Evolutionary conservation across 2,797 vertebrate genomes (phyloP).

Genomic region (Ctenopoma kingsleyae): DNA sequence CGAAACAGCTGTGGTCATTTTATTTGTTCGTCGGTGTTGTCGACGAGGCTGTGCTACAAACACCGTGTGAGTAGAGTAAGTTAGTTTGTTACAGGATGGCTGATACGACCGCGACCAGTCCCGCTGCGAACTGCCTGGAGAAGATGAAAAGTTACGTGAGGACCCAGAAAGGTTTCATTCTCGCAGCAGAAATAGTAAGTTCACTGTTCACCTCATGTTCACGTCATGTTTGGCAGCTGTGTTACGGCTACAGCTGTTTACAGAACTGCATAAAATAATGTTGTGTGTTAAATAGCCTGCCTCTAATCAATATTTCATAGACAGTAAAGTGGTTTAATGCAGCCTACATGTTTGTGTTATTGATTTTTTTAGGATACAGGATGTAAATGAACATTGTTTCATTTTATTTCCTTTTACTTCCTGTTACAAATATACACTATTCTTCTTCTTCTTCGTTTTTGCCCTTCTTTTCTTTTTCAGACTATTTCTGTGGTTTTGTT

Average conservation of each 20-base stretch:
- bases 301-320: conserved; percentile 32
- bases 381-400: too few relatives aligned
- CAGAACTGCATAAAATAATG: neutral
- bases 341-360: neutral
- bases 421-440: neutral
- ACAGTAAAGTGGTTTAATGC: neutral
- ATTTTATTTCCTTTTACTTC: too few relatives aligned
- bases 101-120: conserved; percentile 50
- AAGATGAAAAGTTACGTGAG: conserved; percentile 75
- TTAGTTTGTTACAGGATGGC: conserved; percentile 70
- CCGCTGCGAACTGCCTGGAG: conserved; percentile 54
- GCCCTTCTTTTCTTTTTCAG: too few relatives aligned
- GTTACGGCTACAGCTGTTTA: accelerated
- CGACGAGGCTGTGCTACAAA: neutral
- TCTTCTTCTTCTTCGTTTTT: too few relatives aligned
- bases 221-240: accelerated
- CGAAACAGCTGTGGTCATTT: conserved; percentile 13
- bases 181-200: conserved; percentile 84
- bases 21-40: neutral
- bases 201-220: neutral
- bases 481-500: neutral
- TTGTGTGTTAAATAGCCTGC: neutral
- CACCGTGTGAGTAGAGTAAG: neutral
- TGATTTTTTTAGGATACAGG: conserved; percentile 20
- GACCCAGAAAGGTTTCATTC: conserved; percentile 80